Evolutionary conservation across 1,140 invertebrate genomes (phyloP).

Genomic region (Cataglyphis hispanica): DNA sequence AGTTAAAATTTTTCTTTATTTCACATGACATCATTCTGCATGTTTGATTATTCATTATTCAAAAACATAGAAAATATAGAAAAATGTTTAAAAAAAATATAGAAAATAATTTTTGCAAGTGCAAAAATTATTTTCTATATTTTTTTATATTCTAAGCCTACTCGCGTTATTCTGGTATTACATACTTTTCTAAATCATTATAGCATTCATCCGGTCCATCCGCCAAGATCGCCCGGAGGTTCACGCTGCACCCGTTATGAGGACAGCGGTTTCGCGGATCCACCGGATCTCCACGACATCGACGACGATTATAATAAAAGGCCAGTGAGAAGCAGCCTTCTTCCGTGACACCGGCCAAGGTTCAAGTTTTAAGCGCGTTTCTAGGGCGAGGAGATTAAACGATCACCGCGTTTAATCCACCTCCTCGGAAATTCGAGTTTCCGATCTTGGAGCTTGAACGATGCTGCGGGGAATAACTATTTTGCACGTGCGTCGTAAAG

Average conservation of each 20-base stretch:
- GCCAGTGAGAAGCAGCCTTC: constrained; percentile 81
- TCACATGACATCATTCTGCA: not conserved
- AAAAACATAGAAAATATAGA: too few relatives aligned
- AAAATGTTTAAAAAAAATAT: too few relatives aligned
- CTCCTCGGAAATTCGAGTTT: not conserved
- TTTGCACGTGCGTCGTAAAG: constrained; percentile 1
- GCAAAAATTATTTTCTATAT: not conserved
- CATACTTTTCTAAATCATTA: constrained; percentile 1
- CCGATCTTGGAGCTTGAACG: not conserved
- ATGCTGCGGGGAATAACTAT: not conserved
- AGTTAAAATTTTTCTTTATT: not conserved
- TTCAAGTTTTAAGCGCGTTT: constrained; percentile 66
- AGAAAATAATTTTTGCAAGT: too few relatives aligned
- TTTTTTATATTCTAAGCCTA: not conserved
- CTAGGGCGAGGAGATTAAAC: not conserved
- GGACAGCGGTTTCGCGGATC: constrained; percentile 82
- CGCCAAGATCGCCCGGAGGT: constrained; percentile 80
- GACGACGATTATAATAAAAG: constrained; percentile 82
- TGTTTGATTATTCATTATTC: constrained; percentile 26
- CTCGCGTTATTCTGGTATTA: not conserved
- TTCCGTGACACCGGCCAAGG: constrained; percentile 81
- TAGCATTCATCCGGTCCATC: constrained; percentile 81
- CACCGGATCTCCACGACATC: constrained; percentile 82
- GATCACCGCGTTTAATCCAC: not conserved
- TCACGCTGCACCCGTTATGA: constrained; percentile 84